Evolutionary conservation across 2,888 invertebrate species (phyloP).

Genomic region (Scelioninae gen. 1): DNA sequence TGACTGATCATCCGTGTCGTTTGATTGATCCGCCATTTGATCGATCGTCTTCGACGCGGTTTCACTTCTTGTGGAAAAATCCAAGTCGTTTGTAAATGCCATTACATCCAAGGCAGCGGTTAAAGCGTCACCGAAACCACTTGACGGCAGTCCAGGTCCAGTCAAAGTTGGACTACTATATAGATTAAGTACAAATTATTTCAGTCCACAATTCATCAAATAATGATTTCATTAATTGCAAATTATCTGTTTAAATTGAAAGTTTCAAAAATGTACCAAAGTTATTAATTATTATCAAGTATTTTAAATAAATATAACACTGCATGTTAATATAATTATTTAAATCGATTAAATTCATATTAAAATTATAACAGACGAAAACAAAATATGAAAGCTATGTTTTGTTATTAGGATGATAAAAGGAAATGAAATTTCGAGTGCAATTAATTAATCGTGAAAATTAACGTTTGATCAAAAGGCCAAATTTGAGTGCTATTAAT

Average conservation of each 20-base stretch:
- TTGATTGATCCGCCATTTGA: constrained; percentile 68
- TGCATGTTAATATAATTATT: no score
- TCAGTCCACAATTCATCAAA: not conserved
- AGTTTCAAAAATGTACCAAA: no score
- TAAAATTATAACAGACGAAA: no score
- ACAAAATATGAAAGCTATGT: no score
- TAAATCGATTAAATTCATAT: no score
- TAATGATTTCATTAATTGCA: not conserved
- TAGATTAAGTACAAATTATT: constrained; percentile 36
- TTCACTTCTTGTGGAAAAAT: constrained; percentile 82
- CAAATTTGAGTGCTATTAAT: constrained; percentile 15
- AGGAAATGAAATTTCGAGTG: no score
- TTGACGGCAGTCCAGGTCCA: constrained; percentile 42
- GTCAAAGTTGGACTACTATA: constrained; percentile 68
- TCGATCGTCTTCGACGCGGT: constrained; percentile 79
- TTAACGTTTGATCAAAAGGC: not conserved
- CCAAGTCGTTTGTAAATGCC: constrained; percentile 92
- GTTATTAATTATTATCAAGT: no score
- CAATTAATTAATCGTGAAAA: constrained; percentile 1
- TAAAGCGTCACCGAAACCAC: constrained; percentile 87
- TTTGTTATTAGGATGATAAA: no score
- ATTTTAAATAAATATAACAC: no score
- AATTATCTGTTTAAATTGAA: not conserved
- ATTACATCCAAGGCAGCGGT: constrained; percentile 93
- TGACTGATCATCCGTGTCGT: constrained; percentile 52